Conservation (phyloP, 2,797 vertebrate species). For the Choloepus didactylus region DNA sequence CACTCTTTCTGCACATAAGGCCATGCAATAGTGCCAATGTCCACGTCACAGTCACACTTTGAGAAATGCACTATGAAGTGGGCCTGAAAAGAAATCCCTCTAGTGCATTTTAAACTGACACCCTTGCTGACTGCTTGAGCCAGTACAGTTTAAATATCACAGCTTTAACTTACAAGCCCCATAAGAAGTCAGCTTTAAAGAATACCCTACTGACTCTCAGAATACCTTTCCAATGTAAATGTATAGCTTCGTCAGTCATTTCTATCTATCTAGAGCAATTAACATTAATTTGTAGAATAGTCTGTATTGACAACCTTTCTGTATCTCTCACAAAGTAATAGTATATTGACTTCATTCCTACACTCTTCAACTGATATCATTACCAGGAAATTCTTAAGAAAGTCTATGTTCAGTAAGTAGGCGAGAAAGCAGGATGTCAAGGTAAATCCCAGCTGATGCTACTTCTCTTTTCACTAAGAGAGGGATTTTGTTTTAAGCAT, state of each 20-base stretch:
- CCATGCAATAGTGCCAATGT: neutral
- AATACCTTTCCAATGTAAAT: constrained; percentile 52
- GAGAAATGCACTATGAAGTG: neutral
- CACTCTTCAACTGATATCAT: constrained; percentile 26
- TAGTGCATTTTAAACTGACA: constrained; percentile 27
- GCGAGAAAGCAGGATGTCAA: neutral
- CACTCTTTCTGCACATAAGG: neutral
- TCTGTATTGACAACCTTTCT: constrained; percentile 51
- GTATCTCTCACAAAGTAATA: constrained; percentile 68
- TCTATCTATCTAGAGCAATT: constrained; percentile 38
- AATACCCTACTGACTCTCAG: neutral
- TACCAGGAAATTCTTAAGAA: constrained; percentile 42
- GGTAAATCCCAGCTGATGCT: neutral
- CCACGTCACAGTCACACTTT: neutral
- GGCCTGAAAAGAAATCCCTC: constrained; percentile 1
- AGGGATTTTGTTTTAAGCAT: constrained; percentile 13
- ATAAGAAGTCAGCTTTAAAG: constrained; percentile 36
- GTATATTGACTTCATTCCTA: constrained; percentile 67
- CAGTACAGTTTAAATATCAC: neutral
- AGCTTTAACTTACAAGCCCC: neutral
- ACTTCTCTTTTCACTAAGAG: neutral
- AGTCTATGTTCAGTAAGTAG: neutral
- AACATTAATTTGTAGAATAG: constrained; percentile 68
- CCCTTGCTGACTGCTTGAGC: neutral
- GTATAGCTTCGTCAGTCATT: neutral